Evolutionary conservation across 2,888 invertebrate species (phyloP), one percentile per base, ranked within the genome.

Genomic region (Phorcus lineatus): DNA sequence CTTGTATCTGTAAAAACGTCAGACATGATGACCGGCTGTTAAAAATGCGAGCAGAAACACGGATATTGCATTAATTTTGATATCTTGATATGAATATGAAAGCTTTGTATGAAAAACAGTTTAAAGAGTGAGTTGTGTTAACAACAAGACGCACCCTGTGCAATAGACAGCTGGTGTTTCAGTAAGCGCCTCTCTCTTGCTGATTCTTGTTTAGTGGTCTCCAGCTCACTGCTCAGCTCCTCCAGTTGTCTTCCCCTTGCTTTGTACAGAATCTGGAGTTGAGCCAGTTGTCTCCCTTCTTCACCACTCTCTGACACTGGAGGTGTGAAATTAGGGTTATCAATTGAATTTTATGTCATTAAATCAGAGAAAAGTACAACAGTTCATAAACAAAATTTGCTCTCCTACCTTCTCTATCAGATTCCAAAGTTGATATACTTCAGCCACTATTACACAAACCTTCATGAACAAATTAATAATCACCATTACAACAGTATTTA

Each of bases 241-340:
- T 92, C 91, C 36, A 92, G 83, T 78, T 91, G 88, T 40, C 90
- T 87, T 9, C 91, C 92, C n/a, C 92, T 82, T 0, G 92, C 91
- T 78, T 88, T 85, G 85, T 92, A 92, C 80, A 92, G 80, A 19
- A 91, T 89, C 85, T 91, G 89, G 31, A 92, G 84, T 86, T 92
- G 92, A 16, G 87, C n/a, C 24, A 80, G 74, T n/a, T 81, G 76
- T 2, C 57, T 62, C 31, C 67, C 40, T 11, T 79, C 78, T 19
- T 84, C 80, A 19, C 74, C 82, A 28, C 81, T 80, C 17, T 82
- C 85, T 85, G 78, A 67, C 13, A 54, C 28, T n/a, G 28, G 16
- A 67, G 31, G 2, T 31, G n/a, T n/a, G 9, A 22, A 57, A n/a
- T 7, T 11, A 17, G 57, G 1, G 24, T 57, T 57, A 17, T 57